phyloP scores from a whole-genome alignment of 2,888 invertebrate genomes.

The Craniophora ligustri region DNA sequence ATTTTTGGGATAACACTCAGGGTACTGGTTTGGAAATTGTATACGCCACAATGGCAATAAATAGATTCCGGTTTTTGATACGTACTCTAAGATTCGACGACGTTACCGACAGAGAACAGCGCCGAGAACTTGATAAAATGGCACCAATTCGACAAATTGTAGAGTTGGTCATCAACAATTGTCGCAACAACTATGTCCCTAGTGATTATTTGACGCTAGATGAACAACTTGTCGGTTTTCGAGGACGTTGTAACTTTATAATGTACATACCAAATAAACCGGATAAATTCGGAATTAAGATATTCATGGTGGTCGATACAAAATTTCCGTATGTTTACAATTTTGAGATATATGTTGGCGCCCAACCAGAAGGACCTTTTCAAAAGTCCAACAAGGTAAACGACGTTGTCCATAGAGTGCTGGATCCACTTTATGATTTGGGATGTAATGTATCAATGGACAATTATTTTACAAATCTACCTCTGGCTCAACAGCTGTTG shows the following conservation, averaged over 20 bases:
- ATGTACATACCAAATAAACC: conserved; percentile 1
- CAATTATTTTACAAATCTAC: conserved; percentile 17
- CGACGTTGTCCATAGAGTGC: conserved; percentile 10
- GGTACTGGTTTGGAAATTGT: conserved; percentile 1
- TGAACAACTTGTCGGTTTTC: conserved; percentile 1
- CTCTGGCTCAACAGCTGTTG: conserved; percentile 9
- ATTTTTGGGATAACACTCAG: not conserved
- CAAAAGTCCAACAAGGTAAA: conserved; percentile 11
- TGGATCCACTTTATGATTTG: not conserved
- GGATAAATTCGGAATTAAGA: not conserved
- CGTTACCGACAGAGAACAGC: conserved; percentile 2
- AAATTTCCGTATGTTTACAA: conserved; percentile 1
- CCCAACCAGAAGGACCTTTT: conserved; percentile 1
- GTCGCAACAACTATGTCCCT: not conserved
- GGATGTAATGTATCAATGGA: conserved; percentile 10
- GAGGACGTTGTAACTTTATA: not conserved
- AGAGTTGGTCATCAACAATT: not conserved
- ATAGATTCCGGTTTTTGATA: conserved; percentile 14
- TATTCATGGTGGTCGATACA: not conserved
- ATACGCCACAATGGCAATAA: conserved; percentile 11
- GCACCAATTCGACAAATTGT: conserved; percentile 10
- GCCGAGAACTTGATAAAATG: conserved; percentile 8
- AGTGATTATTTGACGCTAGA: conserved; percentile 3
- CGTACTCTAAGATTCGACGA: conserved; percentile 16
- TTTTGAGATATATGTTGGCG: not conserved